These are phyloP conservation scores for Mercenaria mercenaria DNA, from an alignment of 1,140 invertebrate genomes.

Conservation along the genomic window DNA sequence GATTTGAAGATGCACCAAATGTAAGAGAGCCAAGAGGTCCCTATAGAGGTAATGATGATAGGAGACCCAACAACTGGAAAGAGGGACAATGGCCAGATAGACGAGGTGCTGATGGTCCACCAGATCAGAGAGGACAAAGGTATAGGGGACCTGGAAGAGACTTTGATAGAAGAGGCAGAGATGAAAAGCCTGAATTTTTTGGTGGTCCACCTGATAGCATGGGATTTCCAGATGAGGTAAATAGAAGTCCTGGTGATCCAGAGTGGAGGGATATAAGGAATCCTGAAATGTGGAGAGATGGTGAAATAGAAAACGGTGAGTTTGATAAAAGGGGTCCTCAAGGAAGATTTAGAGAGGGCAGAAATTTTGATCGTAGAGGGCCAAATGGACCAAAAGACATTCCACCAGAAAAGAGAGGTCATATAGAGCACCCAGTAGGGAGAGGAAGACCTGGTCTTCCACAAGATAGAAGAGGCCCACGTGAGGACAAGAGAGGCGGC, in stretches of 20 bases:
- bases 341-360: constrained; percentile 21
- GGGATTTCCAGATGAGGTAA: constrained; percentile 1
- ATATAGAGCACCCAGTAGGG: not conserved
- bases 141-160: not conserved
- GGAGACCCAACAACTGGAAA: constrained; percentile 42
- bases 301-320: not conserved
- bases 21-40: constrained; percentile 51
- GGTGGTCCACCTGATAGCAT: constrained; percentile 1
- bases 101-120: constrained; percentile 42
- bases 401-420: not conserved
- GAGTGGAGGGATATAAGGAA: constrained; percentile 13
- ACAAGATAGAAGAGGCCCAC: not conserved
- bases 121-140: not conserved
- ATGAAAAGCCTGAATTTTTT: constrained; percentile 27
- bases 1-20: constrained; percentile 30
- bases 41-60: constrained; percentile 53
- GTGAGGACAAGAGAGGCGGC: constrained; percentile 16
- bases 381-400: not conserved
- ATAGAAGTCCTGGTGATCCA: not conserved
- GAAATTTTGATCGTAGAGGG: not conserved
- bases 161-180: not conserved
- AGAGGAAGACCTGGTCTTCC: not conserved
- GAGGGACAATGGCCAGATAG: not conserved
- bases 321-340: constrained; percentile 3
- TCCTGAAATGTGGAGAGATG: constrained; percentile 17